Evolutionary conservation across 2,113 vertebrate species (phyloP).

Genomic region (Tautogolabrus adspersus): DNA sequence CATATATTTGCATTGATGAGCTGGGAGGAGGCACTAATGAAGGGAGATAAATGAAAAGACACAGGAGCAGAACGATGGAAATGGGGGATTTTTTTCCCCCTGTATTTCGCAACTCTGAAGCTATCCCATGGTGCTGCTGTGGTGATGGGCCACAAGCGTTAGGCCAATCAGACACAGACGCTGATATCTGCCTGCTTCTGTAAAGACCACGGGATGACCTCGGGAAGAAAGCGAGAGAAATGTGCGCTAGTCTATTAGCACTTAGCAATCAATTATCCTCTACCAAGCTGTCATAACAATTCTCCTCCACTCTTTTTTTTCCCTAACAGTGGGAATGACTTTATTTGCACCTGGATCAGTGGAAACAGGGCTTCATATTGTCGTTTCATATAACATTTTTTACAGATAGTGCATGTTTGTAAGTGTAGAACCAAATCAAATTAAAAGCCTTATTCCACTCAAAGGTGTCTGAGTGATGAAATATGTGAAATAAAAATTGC

Average conservation of each 20-base stretch:
- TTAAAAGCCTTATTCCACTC: conserved; percentile 36
- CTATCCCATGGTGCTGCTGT: neutral
- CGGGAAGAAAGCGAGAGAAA: conserved; percentile 5
- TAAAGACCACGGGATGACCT: neutral
- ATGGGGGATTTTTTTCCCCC: neutral
- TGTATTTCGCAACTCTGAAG: conserved; percentile 1
- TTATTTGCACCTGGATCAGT: neutral
- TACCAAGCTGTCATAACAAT: neutral
- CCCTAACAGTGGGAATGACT: neutral
- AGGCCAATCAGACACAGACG: conserved; percentile 19
- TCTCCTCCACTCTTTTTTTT: neutral
- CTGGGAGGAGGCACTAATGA: conserved; percentile 36
- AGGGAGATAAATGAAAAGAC: conserved; percentile 41
- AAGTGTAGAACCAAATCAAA: conserved; percentile 13
- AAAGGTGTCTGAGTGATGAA: conserved; percentile 1
- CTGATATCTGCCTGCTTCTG: conserved; percentile 9
- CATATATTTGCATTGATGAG: conserved; percentile 58
- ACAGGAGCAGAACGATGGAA: neutral
- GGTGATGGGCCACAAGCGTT: conserved; percentile 7
- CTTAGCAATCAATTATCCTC: neutral
- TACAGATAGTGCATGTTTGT: neutral
- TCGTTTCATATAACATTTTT: neutral
- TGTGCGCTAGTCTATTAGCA: conserved; percentile 1
- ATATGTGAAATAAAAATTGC: neutral
- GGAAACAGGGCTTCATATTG: neutral